These are phyloP conservation scores for Nixonia krombeini DNA, from an alignment of 1,140 invertebrate genomes.

Conservation along the genomic window DNA sequence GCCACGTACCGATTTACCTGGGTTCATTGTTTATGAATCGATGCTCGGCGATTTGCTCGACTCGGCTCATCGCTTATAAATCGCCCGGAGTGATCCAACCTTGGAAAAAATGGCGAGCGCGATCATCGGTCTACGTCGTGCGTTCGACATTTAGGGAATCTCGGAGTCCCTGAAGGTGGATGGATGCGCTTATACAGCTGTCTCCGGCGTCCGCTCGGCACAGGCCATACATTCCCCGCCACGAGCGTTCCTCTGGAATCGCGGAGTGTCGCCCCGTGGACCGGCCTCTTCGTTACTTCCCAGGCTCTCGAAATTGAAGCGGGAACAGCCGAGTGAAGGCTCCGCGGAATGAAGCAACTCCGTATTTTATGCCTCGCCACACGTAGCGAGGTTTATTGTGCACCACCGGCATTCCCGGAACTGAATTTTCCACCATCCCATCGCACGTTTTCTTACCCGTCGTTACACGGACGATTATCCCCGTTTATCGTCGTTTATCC, in stretches of 20 bases:
- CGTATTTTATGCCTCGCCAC: neutral
- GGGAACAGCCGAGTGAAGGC: no score
- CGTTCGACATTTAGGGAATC: constrained; percentile 16
- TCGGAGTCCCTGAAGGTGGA: constrained; percentile 1
- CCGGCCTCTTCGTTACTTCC: no score
- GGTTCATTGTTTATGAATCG: constrained; percentile 52
- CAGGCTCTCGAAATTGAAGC: no score
- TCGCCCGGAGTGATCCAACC: constrained; percentile 9
- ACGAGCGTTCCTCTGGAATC: no score
- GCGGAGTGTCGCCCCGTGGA: no score
- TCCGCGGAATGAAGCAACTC: neutral
- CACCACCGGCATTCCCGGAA: constrained; percentile 31
- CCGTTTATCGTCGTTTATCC: constrained; percentile 30
- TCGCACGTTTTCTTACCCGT: constrained; percentile 10
- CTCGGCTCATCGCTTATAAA: constrained; percentile 54
- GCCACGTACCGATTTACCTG: constrained; percentile 29
- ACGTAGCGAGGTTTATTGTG: constrained; percentile 21
- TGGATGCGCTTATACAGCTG: constrained; percentile 14
- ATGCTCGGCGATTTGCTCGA: constrained; percentile 11
- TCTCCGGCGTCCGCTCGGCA: constrained; percentile 2
- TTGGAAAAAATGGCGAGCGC: neutral
- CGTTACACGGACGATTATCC: constrained; percentile 31
- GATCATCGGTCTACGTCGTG: constrained; percentile 3
- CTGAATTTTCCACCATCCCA: constrained; percentile 6
- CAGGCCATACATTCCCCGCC: constrained; percentile 8